Percentiles rank a stretch among this genome's conserved stretches.
Evolutionary conservation across 2,888 invertebrate species (phyloP).

Genomic region (Napeogenes sylphis): DNA sequence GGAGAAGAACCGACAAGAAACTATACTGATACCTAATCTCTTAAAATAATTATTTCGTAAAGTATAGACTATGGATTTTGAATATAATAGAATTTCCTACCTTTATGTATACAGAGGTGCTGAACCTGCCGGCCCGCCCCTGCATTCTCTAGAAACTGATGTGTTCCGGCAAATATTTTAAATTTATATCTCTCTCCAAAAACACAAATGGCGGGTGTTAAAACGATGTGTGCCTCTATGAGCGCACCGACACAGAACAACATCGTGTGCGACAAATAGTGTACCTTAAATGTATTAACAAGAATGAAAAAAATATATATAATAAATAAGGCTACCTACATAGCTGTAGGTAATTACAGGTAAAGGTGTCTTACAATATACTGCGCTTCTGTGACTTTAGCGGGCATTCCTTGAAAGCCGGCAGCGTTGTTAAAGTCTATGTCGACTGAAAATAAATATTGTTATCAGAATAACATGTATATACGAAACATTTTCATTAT

Average conservation of each 20-base stretch:
- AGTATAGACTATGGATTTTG: too few species aligned
- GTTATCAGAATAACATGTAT: background rate
- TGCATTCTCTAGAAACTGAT: constrained; percentile 48
- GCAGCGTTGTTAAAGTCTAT: constrained; percentile 64
- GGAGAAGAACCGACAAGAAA: too few species aligned
- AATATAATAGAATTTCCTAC: constrained; percentile 32
- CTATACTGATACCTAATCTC: too few species aligned
- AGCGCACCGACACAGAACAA: constrained; percentile 62
- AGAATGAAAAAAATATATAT: background rate
- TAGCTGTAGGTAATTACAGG: background rate
- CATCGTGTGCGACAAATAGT: constrained; percentile 63
- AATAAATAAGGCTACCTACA: too few species aligned
- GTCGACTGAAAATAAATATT: constrained; percentile 49
- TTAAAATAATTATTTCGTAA: too few species aligned
- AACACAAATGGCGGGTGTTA: constrained; percentile 63
- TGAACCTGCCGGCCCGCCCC: constrained; percentile 48
- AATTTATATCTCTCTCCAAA: constrained; percentile 59
- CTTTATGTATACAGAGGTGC: constrained; percentile 59
- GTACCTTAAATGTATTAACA: constrained; percentile 42
- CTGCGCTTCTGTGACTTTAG: constrained; percentile 53
- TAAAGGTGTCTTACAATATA: constrained; percentile 47
- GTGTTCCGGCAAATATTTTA: constrained; percentile 54
- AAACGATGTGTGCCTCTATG: constrained; percentile 62
- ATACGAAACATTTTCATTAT: background rate
- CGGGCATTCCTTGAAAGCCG: constrained; percentile 48